Evolutionary conservation across 1,140 invertebrate genomes (phyloP).

Genomic region (Sinonovacula constricta): DNA sequence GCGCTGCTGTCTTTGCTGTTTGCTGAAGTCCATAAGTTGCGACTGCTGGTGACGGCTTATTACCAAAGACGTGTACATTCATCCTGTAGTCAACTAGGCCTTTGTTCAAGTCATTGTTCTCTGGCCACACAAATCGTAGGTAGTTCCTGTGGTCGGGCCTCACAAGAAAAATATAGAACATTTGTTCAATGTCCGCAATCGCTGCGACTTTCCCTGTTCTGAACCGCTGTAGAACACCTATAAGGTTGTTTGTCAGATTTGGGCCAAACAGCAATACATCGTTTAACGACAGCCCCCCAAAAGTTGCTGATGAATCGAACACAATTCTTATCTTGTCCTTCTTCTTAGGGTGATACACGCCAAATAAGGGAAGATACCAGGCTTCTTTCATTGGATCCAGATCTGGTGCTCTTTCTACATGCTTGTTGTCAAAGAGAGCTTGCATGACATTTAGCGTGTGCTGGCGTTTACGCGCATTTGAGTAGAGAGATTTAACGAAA

Average conservation of each 20-base stretch:
- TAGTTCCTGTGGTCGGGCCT: constrained; percentile 38
- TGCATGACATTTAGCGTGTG: background rate
- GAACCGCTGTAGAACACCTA: constrained; percentile 30
- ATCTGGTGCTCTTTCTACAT: background rate
- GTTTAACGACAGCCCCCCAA: constrained; percentile 22
- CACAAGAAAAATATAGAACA: constrained; percentile 41
- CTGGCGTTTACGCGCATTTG: background rate
- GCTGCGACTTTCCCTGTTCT: constrained; percentile 21
- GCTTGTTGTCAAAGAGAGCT: background rate
- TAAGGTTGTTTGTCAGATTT: constrained; percentile 43
- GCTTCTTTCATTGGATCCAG: background rate
- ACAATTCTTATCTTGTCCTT: background rate
- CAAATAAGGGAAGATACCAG: background rate
- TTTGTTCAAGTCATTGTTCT: constrained; percentile 36
- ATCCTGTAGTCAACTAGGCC: constrained; percentile 39
- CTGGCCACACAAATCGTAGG: constrained; percentile 37
- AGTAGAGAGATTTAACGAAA: background rate
- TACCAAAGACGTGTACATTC: constrained; percentile 48
- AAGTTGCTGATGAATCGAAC: constrained; percentile 23
- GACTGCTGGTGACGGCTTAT: constrained; percentile 46
- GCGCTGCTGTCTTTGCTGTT: background rate
- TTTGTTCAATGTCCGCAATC: constrained; percentile 41
- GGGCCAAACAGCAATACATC: constrained; percentile 32
- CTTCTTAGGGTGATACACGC: background rate
- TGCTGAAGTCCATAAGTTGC: constrained; percentile 36